Evolutionary conservation across 2,888 invertebrate species (phyloP).

Genomic region (Chalcosyrphus nemorum): DNA sequence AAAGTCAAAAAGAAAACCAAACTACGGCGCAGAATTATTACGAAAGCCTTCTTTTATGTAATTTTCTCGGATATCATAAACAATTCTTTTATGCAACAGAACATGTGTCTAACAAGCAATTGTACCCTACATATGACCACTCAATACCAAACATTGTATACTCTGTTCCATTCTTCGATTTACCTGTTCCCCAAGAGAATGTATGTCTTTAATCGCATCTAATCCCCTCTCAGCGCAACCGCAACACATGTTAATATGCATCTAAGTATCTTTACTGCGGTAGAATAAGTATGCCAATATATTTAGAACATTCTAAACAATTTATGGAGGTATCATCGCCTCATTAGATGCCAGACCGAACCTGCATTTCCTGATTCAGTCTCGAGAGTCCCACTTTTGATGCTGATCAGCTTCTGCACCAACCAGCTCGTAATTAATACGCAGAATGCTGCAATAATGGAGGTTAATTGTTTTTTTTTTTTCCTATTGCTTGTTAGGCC

Average conservation of each 20-base stretch:
- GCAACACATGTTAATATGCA: slow-evolving; percentile 29
- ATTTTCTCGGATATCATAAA: not conserved
- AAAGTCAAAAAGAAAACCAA: no score
- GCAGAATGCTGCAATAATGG: slow-evolving; percentile 3
- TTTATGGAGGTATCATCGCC: slow-evolving; percentile 46
- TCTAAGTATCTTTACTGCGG: slow-evolving; percentile 11
- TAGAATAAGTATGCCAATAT: slow-evolving; percentile 57
- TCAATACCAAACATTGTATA: slow-evolving; percentile 9
- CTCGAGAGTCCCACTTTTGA: slow-evolving; percentile 33
- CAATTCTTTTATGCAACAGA: slow-evolving; percentile 9
- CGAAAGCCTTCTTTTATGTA: not conserved
- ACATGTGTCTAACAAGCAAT: not conserved
- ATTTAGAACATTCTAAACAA: slow-evolving; percentile 45
- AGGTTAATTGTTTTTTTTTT: slow-evolving; percentile 48
- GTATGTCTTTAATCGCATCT: slow-evolving; percentile 13
- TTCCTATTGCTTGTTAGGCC: no score
- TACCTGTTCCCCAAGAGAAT: not conserved
- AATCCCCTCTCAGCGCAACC: slow-evolving; percentile 20
- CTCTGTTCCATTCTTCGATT: not conserved
- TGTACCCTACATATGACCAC: slow-evolving; percentile 5
- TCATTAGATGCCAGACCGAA: slow-evolving; percentile 37
- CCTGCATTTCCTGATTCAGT: slow-evolving; percentile 61
- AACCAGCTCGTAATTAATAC: slow-evolving; percentile 1
- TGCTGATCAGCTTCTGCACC: slow-evolving; percentile 5
- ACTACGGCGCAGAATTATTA: not conserved